Base-by-base conservation (phyloP, 2,888 invertebrate genomes). In the Microplitis deprimator region DNA sequence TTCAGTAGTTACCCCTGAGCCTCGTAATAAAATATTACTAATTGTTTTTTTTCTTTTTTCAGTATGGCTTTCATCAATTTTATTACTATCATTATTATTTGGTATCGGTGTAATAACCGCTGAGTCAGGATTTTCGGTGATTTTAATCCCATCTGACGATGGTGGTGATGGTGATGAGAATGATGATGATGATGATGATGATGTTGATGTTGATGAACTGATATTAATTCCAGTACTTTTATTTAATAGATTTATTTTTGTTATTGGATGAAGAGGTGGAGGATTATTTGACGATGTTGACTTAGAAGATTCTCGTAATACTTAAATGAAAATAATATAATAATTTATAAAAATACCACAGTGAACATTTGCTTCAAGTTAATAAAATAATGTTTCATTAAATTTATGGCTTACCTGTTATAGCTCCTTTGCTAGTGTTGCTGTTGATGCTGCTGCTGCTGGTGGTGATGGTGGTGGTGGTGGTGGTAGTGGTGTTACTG, bases 321-420 rank as follows among this genome's bases (percentile, higher is more conserved):
- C 90, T 90, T 77, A 70, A 83, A 80, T 68, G 74, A 73, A 64
- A 77, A 7, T 50, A 29, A 29, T 29, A 29, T 29, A 29, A 29
- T 29, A 29, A 29, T 29, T 29, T 29, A 29, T 29, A 3, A 4
- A 29, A 29, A 4, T 4, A 29, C 2, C 0, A 29, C 29, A 0
- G 29, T 29, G 29, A 29, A 29, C 29, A 29, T 29, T 29, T 29
- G 29, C 29, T 29, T 29, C 29, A 29, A 4, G 29, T 4, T 29
- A 2, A 29, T 29, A 29, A 29, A 29, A 29, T 29, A 29, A 29
- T 29, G 29, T 29, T 29, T 29, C 4, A 29, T 2, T 29, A 29
- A 29, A 29, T 29, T 29, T 40, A 68, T 17, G 16, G 90, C 91
- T 92, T 92, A 74, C 93, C 93, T 75, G 93, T 93, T 68, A 93